A percentile compares a stretch with the other conserved stretches of the same genome.
These are phyloP conservation scores for Artibeus lituratus DNA, from an alignment of 2,797 vertebrate species.

Conservation along the genomic window DNA sequence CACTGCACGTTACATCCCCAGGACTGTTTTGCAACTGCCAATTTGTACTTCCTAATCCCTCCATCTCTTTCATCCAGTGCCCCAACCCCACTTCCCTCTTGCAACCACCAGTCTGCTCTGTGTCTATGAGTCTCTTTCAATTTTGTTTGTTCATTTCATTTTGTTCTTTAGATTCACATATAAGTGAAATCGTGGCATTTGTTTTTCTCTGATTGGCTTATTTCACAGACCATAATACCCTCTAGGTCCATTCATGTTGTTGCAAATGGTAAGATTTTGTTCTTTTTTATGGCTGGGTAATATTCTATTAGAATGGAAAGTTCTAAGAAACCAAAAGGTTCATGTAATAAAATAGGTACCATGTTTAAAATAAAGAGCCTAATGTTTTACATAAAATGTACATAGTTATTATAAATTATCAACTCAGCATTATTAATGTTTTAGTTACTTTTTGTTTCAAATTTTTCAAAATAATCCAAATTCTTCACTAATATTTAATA, in stretches of 20 bases:
- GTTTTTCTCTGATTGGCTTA: background rate
- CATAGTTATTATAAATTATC: background rate
- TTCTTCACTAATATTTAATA: background rate
- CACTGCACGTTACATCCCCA: background rate
- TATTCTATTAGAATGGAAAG: slow-evolving; percentile 8
- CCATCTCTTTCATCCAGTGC: background rate
- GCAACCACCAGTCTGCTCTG: background rate
- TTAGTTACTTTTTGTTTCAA: background rate
- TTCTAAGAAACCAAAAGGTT: slow-evolving; percentile 69
- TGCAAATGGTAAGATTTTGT: background rate
- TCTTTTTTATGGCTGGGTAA: background rate
- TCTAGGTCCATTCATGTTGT: background rate
- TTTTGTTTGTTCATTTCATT: background rate
- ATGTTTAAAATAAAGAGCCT: slow-evolving; percentile 72
- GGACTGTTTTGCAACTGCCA: background rate
- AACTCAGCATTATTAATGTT: background rate
- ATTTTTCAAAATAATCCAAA: background rate
- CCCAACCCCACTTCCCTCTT: background rate
- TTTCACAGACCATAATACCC: background rate
- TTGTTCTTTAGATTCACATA: background rate
- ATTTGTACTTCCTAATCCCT: background rate
- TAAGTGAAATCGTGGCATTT: background rate
- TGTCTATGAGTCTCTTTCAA: background rate
- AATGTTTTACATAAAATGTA: background rate
- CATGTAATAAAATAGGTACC: slow-evolving; percentile 69